These are phyloP conservation scores for Excalfactoria chinensis DNA, from an alignment of 2,113 vertebrate genomes.

Conservation along the genomic window DNA sequence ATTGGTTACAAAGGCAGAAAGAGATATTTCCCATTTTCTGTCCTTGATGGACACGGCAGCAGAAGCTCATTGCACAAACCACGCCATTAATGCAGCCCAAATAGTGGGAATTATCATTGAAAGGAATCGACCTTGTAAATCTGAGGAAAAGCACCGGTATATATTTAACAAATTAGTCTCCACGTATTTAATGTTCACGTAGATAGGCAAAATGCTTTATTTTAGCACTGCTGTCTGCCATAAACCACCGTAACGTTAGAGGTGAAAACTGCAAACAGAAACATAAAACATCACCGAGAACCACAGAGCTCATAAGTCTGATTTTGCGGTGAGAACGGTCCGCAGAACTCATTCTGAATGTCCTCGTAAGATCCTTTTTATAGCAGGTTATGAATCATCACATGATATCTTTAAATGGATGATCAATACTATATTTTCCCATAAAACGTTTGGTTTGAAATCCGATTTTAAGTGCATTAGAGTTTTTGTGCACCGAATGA, in stretches of 20 bases:
- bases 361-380: conserved; percentile 77
- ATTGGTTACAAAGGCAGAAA: not conserved
- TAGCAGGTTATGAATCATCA: conserved; percentile 80
- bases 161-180: not conserved
- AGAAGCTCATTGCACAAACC: not conserved
- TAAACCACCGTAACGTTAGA: not conserved
- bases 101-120: not conserved
- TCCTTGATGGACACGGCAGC: not conserved
- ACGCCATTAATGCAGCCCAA: not conserved
- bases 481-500: conserved; percentile 80
- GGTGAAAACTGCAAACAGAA: conserved; percentile 53
- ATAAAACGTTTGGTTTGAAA: conserved; percentile 87
- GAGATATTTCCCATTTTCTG: not conserved
- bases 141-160: not conserved
- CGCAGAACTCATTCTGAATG: conserved; percentile 55
- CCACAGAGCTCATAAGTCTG: not conserved
- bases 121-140: not conserved
- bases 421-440: conserved; percentile 88
- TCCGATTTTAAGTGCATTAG: conserved; percentile 88
- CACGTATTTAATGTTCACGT: not conserved
- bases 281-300: conserved; percentile 24
- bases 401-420: conserved; percentile 82
- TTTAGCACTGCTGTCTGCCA: not conserved
- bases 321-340: conserved; percentile 60
- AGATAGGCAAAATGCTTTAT: not conserved